Evolutionary conservation across 2,888 invertebrate genomes (phyloP).

Genomic region (Stenolophus ochropezus): DNA sequence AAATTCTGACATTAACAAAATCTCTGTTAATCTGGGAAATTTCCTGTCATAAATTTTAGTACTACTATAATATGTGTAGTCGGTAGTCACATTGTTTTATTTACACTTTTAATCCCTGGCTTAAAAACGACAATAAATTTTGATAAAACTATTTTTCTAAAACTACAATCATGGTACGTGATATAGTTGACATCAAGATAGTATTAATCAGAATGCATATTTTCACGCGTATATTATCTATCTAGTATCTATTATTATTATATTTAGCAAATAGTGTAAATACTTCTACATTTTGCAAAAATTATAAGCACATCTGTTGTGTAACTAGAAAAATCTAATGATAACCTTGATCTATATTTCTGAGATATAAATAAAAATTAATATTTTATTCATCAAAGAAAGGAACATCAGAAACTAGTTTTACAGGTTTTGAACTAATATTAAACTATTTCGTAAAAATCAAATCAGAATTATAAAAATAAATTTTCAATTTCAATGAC

Average conservation of each 20-base stretch:
- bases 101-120: background rate
- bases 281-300: background rate
- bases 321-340: background rate
- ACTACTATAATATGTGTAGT: background rate
- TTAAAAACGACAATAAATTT: background rate
- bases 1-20: no score
- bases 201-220: background rate
- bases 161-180: background rate
- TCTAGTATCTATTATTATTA: background rate
- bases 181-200: background rate
- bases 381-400: constrained; percentile 22
- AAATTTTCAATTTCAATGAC: background rate
- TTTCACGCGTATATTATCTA: background rate
- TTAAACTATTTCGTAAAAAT: constrained; percentile 15
- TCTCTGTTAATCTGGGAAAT: no score
- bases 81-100: background rate
- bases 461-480: background rate
- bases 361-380: constrained; percentile 11
- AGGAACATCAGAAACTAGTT: constrained; percentile 11
- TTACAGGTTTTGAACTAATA: constrained; percentile 3
- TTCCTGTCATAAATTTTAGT: background rate
- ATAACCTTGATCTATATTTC: constrained; percentile 5
- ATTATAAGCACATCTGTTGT: background rate
- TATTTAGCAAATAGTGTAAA: no score
- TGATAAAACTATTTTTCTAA: background rate